Conservation (phyloP, 2,888 invertebrate genomes). For the Scaptomyza cyrtandrae region DNA sequence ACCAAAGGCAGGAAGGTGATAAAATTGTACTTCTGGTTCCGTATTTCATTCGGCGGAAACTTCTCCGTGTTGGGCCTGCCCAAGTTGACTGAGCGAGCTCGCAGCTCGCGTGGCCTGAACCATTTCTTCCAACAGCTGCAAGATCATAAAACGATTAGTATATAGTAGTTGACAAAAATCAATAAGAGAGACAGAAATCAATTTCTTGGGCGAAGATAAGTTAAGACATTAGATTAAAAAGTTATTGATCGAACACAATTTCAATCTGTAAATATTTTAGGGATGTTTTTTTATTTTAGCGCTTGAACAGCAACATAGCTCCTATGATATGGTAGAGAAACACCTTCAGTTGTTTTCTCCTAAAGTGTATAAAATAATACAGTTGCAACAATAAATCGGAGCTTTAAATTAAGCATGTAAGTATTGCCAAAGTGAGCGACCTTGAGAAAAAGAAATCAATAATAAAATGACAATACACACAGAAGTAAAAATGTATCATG, state of each 20-base stretch:
- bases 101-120: slow-evolving; percentile 90
- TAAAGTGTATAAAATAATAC: background rate
- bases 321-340: background rate
- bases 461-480: background rate
- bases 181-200: background rate
- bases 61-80: slow-evolving; percentile 92
- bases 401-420: slow-evolving; percentile 6
- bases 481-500: background rate
- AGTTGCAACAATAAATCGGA: background rate
- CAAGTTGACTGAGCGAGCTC: slow-evolving; percentile 91
- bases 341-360: background rate
- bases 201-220: no score
- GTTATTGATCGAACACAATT: no score
- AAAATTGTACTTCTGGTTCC: slow-evolving; percentile 99
- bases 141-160: slow-evolving; percentile 40
- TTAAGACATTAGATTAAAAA: no score
- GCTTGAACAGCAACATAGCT: background rate
- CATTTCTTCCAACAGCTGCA: slow-evolving; percentile 91
- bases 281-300: no score
- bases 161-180: background rate
- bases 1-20: slow-evolving; percentile 95
- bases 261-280: no score
- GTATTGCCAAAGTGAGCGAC: slow-evolving; percentile 6
- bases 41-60: slow-evolving; percentile 97
- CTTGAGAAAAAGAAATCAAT: slow-evolving; percentile 30